These are phyloP conservation scores for Anguilla japonica DNA, from an alignment of 2,113 vertebrate species.

Conservation along the genomic window DNA sequence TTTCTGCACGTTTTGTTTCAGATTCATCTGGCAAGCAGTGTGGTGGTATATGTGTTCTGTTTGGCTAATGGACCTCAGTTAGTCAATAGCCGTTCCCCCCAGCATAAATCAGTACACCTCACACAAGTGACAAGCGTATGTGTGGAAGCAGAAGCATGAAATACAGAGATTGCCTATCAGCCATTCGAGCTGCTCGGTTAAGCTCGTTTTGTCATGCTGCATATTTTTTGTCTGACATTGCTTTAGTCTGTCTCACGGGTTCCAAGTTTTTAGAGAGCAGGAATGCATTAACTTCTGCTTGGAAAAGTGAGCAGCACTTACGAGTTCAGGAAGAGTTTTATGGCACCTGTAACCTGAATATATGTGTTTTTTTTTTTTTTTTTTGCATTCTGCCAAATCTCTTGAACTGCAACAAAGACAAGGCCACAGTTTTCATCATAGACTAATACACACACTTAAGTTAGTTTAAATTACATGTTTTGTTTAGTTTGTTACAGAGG, in stretches of 20 bases:
- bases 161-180: neutral
- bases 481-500: no score
- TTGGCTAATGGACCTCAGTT: neutral
- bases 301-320: neutral
- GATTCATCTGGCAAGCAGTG: neutral
- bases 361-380: no score
- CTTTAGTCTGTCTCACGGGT: neutral
- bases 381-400: no score
- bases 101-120: neutral
- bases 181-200: neutral
- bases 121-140: neutral
- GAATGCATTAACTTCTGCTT: neutral
- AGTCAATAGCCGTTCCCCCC: no score
- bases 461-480: no score
- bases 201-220: neutral
- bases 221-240: neutral
- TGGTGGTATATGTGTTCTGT: neutral
- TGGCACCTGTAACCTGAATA: no score
- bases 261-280: no score
- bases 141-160: neutral
- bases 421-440: no score
- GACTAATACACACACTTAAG: no score
- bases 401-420: no score
- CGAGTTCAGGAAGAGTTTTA: no score
- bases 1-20: neutral